These are phyloP conservation scores for Patiria miniata DNA, from an alignment of 35 echinoderm and acorn worm species.

Conservation along the genomic window DNA sequence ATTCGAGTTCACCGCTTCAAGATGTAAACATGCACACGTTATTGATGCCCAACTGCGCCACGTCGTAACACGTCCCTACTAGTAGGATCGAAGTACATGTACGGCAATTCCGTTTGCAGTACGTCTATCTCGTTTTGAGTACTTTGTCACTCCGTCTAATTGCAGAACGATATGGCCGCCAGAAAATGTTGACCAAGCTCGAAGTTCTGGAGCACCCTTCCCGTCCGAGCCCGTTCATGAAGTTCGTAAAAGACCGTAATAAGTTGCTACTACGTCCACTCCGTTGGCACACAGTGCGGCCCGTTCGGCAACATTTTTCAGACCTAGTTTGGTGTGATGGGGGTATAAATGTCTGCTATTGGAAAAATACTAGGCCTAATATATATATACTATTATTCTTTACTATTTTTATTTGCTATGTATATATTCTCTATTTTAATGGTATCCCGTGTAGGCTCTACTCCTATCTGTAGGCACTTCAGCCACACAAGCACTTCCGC, in stretches of 20 bases:
- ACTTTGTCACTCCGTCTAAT: slow-evolving; percentile 24
- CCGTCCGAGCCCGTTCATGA: neutral
- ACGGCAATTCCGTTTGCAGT: slow-evolving; percentile 4
- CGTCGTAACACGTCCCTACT: neutral
- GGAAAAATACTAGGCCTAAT: no score
- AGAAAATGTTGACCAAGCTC: slow-evolving; percentile 27
- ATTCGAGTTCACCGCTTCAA: no score
- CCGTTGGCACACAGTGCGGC: neutral
- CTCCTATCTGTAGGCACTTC: no score
- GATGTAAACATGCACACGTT: no score
- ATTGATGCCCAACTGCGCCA: neutral
- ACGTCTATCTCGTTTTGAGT: neutral
- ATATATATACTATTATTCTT: no score
- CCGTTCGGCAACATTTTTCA: slow-evolving; percentile 33
- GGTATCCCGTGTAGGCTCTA: no score
- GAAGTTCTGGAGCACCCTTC: slow-evolving; percentile 14
- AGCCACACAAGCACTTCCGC: no score
- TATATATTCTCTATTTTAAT: no score
- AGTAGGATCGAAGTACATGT: neutral
- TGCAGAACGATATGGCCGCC: slow-evolving; percentile 1
- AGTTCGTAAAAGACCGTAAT: neutral
- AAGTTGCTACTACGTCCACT: neutral
- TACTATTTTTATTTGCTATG: no score
- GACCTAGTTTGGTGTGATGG: slow-evolving; percentile 21
- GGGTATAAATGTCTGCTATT: no score